phyloP scores from a whole-genome alignment of 2,888 invertebrate genomes.

The Phortica okadai region DNA sequence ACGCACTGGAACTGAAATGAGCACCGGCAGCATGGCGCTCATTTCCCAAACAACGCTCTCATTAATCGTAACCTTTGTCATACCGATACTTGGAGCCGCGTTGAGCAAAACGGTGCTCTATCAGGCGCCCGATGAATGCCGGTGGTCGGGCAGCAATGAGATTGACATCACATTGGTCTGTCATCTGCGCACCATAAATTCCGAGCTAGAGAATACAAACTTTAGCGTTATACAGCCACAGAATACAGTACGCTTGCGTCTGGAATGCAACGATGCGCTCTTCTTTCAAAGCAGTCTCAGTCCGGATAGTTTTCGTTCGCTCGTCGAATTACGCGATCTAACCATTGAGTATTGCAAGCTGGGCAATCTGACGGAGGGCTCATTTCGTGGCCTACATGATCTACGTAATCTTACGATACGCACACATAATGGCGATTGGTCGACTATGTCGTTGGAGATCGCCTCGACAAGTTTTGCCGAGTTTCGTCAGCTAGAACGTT shows the following conservation, averaged over 20 bases:
- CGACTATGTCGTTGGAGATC: conserved; percentile 89
- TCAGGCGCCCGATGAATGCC: conserved; percentile 91
- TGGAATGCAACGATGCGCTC: conserved; percentile 88
- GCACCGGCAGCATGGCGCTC: conserved; percentile 56
- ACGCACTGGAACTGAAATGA: conserved; percentile 42
- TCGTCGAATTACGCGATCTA: conserved; percentile 87
- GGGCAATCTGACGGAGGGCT: conserved; percentile 87
- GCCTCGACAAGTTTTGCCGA: conserved; percentile 87
- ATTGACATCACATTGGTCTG: conserved; percentile 85
- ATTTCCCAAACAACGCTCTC: conserved; percentile 68
- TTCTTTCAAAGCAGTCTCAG: conserved; percentile 88
- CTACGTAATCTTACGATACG: conserved; percentile 90
- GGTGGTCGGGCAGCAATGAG: conserved; percentile 75
- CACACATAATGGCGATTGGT: conserved; percentile 91
- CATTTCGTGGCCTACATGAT: conserved; percentile 87
- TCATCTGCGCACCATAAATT: conserved; percentile 89
- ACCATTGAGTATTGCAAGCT: conserved; percentile 92
- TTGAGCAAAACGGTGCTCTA: conserved; percentile 78
- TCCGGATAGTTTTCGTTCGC: conserved; percentile 87
- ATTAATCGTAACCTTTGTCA: conserved; percentile 73
- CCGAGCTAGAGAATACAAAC: conserved; percentile 91
- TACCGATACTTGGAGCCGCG: conserved; percentile 75
- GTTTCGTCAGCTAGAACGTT: conserved; percentile 87
- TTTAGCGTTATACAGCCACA: conserved; percentile 91
- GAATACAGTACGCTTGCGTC: conserved; percentile 86